phyloP scores from a whole-genome alignment of 1,140 invertebrate genomes.

The Drosophila trapezifrons region DNA sequence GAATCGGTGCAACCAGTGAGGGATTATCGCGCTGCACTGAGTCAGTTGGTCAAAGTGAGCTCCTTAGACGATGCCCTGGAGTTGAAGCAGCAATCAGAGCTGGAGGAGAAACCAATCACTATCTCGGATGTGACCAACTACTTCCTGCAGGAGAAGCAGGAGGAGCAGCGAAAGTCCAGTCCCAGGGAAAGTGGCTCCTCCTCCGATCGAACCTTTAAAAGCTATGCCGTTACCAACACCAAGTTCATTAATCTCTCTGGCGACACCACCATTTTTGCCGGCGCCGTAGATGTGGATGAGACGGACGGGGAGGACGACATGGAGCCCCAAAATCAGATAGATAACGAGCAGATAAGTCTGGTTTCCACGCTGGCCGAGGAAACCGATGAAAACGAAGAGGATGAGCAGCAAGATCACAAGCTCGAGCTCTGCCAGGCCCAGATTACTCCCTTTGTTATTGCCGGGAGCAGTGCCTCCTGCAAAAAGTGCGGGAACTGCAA shows the following conservation, averaged over 20 bases:
- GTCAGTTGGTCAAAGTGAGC: not conserved
- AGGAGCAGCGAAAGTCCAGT: conserved; percentile 11
- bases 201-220: conserved; percentile 43
- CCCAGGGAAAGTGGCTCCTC: conserved; percentile 32
- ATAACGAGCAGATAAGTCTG: conserved; percentile 58
- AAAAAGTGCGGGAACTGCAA: conserved; percentile 51
- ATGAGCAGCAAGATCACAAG: not conserved
- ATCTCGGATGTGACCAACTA: conserved; percentile 63
- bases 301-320: conserved; percentile 10
- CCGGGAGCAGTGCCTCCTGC: conserved; percentile 41
- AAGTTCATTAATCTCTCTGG: conserved; percentile 56
- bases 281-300: conserved; percentile 2
- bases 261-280: conserved; percentile 51
- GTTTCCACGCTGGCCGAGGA: conserved; percentile 66
- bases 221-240: conserved; percentile 28
- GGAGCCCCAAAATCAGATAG: conserved; percentile 23
- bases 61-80: not conserved
- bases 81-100: not conserved
- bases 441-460: not conserved
- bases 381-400: not conserved
- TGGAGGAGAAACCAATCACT: conserved; percentile 55
- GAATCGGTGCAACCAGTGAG: conserved; percentile 27
- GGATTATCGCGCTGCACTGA: not conserved
- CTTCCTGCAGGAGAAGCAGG: conserved; percentile 30
- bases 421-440: conserved; percentile 39